Conservation (phyloP, 2,113 vertebrate genomes). For the Cichladusa arquata region DNA sequence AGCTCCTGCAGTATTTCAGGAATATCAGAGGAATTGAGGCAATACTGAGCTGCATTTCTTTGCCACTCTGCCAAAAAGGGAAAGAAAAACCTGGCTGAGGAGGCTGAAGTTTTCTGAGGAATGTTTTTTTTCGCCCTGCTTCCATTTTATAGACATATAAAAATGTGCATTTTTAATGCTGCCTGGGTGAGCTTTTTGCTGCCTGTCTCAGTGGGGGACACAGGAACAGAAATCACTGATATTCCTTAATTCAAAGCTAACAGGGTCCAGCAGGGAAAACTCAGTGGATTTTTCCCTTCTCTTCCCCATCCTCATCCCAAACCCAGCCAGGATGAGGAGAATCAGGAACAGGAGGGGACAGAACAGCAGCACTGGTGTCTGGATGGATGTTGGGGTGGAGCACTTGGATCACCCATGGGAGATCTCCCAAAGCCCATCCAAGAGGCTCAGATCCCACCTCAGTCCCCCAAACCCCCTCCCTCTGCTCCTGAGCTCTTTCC, state of each 20-base stretch:
- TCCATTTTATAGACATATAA: not conserved
- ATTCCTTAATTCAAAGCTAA: not conserved
- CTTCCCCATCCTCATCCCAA: not conserved
- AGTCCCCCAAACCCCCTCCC: not conserved
- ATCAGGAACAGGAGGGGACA: not conserved
- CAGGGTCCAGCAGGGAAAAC: rapidly evolving
- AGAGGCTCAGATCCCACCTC: not conserved
- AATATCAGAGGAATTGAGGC: not conserved
- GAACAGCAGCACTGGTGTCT: not conserved
- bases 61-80: not conserved
- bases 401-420: not conserved
- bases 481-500: not conserved
- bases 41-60: not conserved
- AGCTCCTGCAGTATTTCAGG: not conserved
- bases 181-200: not conserved
- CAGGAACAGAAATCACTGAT: not conserved
- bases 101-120: not conserved
- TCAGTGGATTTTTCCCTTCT: rapidly evolving
- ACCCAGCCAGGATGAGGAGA: not conserved
- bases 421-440: not conserved
- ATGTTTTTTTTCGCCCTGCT: not conserved
- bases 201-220: rapidly evolving
- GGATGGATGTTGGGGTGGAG: not conserved
- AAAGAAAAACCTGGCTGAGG: not conserved
- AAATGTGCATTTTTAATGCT: not conserved